Conservation (phyloP, 30 jellyfish, hydroid and myxozoan genomes). For the Haliclystus octoradiatus region DNA sequence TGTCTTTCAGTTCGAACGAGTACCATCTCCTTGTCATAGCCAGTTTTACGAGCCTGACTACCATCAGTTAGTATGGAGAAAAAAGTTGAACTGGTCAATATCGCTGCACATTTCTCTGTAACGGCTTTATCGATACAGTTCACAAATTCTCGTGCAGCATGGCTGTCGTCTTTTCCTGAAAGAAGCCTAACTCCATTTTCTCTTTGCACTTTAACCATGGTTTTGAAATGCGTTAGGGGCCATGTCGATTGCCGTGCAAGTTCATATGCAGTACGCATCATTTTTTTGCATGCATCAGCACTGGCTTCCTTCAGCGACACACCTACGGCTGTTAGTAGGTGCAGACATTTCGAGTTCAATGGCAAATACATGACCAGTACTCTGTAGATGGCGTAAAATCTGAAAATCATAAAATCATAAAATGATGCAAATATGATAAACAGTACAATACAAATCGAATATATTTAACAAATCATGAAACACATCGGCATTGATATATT, state of each 20-base stretch:
- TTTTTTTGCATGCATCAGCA: slow-evolving; percentile 14
- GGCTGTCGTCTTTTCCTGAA: slow-evolving; percentile 29
- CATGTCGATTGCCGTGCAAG: slow-evolving; percentile 20
- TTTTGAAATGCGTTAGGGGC: slow-evolving; percentile 21
- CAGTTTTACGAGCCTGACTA: slow-evolving; percentile 40
- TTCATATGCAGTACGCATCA: slow-evolving; percentile 24
- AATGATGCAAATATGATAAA: too few species aligned
- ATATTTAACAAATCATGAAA: too few species aligned
- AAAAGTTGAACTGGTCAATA: slow-evolving; percentile 25
- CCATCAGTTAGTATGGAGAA: slow-evolving; percentile 33
- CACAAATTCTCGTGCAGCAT: slow-evolving; percentile 32
- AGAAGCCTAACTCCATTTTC: slow-evolving; percentile 42
- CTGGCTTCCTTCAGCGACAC: slow-evolving; percentile 4
- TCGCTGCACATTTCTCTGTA: slow-evolving; percentile 32
- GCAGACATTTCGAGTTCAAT: background rate
- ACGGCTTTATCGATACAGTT: slow-evolving; percentile 33
- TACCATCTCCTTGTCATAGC: slow-evolving; percentile 32
- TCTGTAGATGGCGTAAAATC: background rate
- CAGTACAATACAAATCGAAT: too few species aligned
- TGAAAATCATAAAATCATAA: too few species aligned
- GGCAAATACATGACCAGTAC: background rate
- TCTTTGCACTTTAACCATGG: slow-evolving; percentile 34
- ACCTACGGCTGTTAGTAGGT: background rate
- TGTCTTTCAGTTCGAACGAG: slow-evolving; percentile 29
- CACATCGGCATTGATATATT: too few species aligned